Evolutionary conservation across 2,888 invertebrate species (phyloP), one percentile per base, ranked within the genome.

Genomic region (Drosophila prolongata): DNA sequence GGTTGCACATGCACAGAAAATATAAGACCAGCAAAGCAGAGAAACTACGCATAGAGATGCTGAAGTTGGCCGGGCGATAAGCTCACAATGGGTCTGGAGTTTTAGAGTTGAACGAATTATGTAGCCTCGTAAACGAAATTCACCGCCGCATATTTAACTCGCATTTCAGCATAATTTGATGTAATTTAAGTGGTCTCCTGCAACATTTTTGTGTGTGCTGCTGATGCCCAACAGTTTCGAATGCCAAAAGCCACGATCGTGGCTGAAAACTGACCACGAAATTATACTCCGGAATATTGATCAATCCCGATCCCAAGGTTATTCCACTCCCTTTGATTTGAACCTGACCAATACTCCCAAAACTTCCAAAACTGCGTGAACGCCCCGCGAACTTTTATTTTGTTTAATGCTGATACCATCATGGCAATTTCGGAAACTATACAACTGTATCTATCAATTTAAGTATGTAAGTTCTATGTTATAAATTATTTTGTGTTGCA

Each of bases 141-240:
- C 57, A 13, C 67, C 69, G 67, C 70, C 71, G 79, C 87, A 85
- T 79, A 74, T 76, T 82, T 78, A 76, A 72, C 69, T 80, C 74
- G 87, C 80, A 86, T 89, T 89, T 86, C 87, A 89, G 84, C 84
- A 89, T 83, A 83, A 89, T 87, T 87, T 89, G 80, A 80, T 76
- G 84, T 83, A 89, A 89, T 87, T 89, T 83, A 64, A 83, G 67
- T 67, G 27, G 43, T 37, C 46, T 57, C 47, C 35, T 54, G 54
- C 43, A 37, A 44, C 62, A 57, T 62, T 49, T 60, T 69, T 42
- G 53, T 59, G 16, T 37, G 6, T 13, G 16, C 14, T 38, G 19
- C 19, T 14, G 40, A 14, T 27, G 38, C 24, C 40, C 27, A 30
- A 19, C 19, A 10, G 38, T 42, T 43, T 40, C 59, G 59, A 64